These are phyloP conservation scores for Platycheirus albimanus DNA, from an alignment of 2,888 invertebrate genomes.

Conservation along the genomic window DNA sequence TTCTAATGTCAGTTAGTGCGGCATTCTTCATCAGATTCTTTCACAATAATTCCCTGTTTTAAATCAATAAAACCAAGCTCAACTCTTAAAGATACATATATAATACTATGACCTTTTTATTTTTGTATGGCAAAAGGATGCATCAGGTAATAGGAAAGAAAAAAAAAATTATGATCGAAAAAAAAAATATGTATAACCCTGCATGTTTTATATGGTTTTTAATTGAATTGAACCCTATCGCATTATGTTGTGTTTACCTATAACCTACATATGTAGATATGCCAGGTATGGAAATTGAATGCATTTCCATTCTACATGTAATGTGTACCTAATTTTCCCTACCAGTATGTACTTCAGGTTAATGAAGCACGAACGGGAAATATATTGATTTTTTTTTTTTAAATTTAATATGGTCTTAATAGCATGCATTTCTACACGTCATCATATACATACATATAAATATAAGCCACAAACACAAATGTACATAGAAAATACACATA, in stretches of 20 bases:
- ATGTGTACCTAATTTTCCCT: constrained; percentile 1
- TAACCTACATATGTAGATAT: not conserved
- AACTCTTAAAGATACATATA: constrained; percentile 60
- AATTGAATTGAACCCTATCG: constrained; percentile 67
- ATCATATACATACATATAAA: constrained; percentile 35
- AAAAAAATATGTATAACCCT: constrained; percentile 46
- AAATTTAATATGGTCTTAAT: constrained; percentile 60
- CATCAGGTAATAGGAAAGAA: constrained; percentile 33
- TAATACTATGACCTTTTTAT: constrained; percentile 67
- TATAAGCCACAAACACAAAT: constrained; percentile 55
- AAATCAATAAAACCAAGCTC: constrained; percentile 61
- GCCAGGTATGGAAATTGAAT: constrained; percentile 25
- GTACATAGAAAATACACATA: constrained; percentile 57
- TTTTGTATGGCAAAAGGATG: constrained; percentile 42
- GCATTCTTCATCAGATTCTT: constrained; percentile 41
- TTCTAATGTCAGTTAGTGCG: constrained; percentile 41
- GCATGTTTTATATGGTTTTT: constrained; percentile 59
- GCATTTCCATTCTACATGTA: constrained; percentile 30
- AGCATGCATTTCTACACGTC: constrained; percentile 70
- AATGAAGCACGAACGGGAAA: constrained; percentile 66
- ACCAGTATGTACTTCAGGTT: constrained; percentile 54
- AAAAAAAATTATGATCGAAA: constrained; percentile 20
- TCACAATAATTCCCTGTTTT: constrained; percentile 50
- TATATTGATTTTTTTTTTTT: constrained; percentile 58
- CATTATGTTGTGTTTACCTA: constrained; percentile 54